Conservation (phyloP, 2,113 vertebrate genomes). For the Microtus oregoni region DNA sequence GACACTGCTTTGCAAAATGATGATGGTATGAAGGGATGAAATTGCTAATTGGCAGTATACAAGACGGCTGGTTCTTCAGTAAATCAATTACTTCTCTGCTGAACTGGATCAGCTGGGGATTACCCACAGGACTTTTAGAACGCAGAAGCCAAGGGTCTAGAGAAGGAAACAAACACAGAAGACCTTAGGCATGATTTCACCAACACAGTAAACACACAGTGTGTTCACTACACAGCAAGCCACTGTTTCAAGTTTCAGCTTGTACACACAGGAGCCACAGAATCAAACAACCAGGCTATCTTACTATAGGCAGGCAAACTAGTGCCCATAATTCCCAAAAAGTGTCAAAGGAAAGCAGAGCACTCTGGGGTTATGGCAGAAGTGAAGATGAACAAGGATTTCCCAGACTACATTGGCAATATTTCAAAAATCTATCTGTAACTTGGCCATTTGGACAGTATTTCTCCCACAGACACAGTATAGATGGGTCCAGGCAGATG, state of each 20-base stretch:
- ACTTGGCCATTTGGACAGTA: background rate
- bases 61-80: slow-evolving; percentile 93
- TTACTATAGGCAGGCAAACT: background rate
- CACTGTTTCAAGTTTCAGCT: background rate
- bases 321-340: background rate
- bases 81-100: slow-evolving; percentile 97
- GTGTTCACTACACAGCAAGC: background rate
- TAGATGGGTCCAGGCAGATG: background rate
- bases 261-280: background rate
- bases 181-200: background rate
- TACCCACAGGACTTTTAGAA: slow-evolving; percentile 97
- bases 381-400: background rate
- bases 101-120: slow-evolving; percentile 98
- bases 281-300: background rate
- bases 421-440: slow-evolving; percentile 29
- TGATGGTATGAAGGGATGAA: slow-evolving; percentile 98
- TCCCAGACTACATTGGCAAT: background rate
- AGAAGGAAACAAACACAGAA: background rate
- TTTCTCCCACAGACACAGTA: slow-evolving; percentile 1
- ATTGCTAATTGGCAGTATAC: slow-evolving; percentile 93
- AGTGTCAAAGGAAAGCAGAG: background rate
- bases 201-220: background rate
- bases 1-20: slow-evolving; percentile 98
- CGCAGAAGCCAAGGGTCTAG: slow-evolving; percentile 96
- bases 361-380: background rate